phyloP scores from a whole-genome alignment of 2,113 vertebrate genomes.

The Pteruthius melanotis region DNA sequence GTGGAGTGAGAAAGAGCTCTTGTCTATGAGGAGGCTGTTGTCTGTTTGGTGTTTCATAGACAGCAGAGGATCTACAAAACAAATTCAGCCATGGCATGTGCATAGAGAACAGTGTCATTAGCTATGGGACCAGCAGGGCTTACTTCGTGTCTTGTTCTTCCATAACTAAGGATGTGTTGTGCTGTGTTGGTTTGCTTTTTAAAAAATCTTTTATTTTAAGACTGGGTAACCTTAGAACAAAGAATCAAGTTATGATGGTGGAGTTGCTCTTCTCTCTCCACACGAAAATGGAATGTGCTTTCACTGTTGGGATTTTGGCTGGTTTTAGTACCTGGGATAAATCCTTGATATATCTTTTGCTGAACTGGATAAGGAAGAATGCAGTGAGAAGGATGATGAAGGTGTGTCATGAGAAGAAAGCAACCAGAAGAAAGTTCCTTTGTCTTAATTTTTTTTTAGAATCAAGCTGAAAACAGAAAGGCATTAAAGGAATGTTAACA shows the following conservation, averaged over 20 bases:
- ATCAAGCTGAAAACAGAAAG: neutral
- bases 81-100: neutral
- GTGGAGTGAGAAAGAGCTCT: neutral
- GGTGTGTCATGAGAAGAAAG: neutral
- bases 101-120: neutral
- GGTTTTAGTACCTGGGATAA: neutral
- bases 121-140: neutral
- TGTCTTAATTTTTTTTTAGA: too few species aligned
- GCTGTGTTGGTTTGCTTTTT: neutral
- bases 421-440: neutral
- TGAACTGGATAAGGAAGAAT: neutral
- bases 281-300: neutral
- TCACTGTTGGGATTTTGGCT: neutral
- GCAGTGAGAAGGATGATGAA: neutral
- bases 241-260: neutral
- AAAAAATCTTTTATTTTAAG: neutral
- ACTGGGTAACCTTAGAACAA: neutral
- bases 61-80: neutral
- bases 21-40: neutral
- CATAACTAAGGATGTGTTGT: neutral
- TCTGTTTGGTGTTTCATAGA: neutral
- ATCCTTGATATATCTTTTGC: neutral
- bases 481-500: neutral
- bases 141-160: neutral
- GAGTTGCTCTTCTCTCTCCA: neutral